Conservation (phyloP, 2,113 vertebrate genomes). For the Muntiacus reevesi region DNA sequence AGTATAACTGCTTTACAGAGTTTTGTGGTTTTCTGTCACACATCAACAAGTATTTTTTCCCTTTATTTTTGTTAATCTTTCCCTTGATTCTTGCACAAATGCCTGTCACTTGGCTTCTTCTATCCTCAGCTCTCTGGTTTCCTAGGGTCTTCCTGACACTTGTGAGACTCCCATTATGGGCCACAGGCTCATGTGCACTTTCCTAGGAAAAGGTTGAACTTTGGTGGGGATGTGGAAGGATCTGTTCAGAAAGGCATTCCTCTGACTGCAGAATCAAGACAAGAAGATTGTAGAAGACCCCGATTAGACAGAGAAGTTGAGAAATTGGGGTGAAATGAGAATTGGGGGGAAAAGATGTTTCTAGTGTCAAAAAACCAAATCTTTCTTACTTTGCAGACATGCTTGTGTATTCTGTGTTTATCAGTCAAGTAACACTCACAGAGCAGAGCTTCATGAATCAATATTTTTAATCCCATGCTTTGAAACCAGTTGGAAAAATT, state of each 20-base stretch:
- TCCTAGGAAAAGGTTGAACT: background rate
- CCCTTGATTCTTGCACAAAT: background rate
- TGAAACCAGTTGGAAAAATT: too few species aligned
- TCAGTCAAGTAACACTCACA: background rate
- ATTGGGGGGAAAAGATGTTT: background rate
- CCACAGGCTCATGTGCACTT: background rate
- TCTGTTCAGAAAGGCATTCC: background rate
- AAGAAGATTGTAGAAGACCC: background rate
- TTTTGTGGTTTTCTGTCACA: too few species aligned
- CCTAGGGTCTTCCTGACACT: background rate
- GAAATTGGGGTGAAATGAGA: background rate
- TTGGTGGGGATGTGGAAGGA: background rate
- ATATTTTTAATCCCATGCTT: background rate
- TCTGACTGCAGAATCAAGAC: background rate
- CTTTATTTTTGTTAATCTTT: background rate
- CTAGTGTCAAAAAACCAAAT: background rate
- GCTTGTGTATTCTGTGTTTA: background rate
- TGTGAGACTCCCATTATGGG: background rate
- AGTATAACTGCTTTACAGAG: too few species aligned
- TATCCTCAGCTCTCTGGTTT: background rate
- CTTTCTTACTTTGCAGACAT: background rate
- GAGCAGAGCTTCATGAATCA: background rate
- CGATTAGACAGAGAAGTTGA: background rate
- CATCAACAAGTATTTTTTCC: background rate
- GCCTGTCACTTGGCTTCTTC: background rate